A percentile compares a stretch with the other conserved stretches of the same genome.
Conservation (phyloP, 2,797 vertebrate genomes). For the Acestrorhynchus altus region DNA sequence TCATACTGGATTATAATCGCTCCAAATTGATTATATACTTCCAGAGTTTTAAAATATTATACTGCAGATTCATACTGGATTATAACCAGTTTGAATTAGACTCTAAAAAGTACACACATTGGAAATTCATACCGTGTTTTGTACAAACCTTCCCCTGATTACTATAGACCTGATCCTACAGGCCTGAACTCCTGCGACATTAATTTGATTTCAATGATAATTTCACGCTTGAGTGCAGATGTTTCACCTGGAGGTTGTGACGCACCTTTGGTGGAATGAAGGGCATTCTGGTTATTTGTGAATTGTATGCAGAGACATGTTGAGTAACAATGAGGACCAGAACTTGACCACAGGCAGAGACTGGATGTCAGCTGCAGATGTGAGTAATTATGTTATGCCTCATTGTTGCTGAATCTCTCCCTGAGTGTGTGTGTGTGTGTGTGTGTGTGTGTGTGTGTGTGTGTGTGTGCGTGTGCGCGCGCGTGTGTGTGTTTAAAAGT, state of each 20-base stretch:
- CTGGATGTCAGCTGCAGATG: constrained; percentile 9
- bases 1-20: no score
- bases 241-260: constrained; percentile 31
- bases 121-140: neutral
- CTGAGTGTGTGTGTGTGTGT: constrained; percentile 15
- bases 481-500: neutral
- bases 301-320: neutral
- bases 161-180: no score
- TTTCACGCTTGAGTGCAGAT: constrained; percentile 10
- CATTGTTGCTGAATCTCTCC: neutral
- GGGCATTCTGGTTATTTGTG: neutral
- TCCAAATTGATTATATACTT: no score
- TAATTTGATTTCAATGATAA: neutral
- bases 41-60: no score
- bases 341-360: neutral
- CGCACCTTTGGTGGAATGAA: constrained; percentile 11
- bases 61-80: no score
- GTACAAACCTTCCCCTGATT: no score
- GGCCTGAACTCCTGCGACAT: neutral
- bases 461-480: neutral
- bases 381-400: constrained; percentile 35
- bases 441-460: constrained; percentile 3
- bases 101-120: no score
- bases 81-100: no score
- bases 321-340: neutral